Conservation (phyloP, 2,888 invertebrate genomes). For the Sycophila texana region DNA sequence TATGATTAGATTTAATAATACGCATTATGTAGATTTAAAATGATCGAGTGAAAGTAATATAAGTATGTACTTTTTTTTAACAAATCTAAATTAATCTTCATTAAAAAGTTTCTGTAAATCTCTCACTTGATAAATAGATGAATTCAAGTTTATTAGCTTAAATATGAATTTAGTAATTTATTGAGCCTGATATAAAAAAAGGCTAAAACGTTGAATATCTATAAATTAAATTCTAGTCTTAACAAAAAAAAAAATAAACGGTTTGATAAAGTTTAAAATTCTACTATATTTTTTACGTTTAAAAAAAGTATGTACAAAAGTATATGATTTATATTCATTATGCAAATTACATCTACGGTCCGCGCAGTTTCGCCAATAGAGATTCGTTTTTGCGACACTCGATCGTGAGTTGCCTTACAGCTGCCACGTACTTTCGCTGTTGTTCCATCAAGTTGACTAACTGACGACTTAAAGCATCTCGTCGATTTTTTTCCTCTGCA, state of each 20-base stretch:
- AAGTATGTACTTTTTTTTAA: no score
- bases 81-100: no score
- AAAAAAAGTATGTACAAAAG: background rate
- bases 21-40: no score
- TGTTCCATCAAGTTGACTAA: conserved; percentile 81
- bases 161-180: no score
- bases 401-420: conserved; percentile 85
- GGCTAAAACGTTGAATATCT: no score
- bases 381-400: conserved; percentile 85
- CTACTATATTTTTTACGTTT: background rate
- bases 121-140: no score
- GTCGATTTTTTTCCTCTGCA: conserved; percentile 82
- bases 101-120: no score
- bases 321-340: no score
- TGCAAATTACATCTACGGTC: conserved; percentile 58
- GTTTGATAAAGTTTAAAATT: background rate
- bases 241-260: background rate
- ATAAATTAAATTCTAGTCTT: background rate
- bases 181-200: no score
- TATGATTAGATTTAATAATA: no score
- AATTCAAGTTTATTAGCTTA: no score
- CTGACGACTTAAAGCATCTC: conserved; percentile 82
- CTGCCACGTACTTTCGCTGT: conserved; percentile 86
- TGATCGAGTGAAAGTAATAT: no score
- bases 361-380: conserved; percentile 74